Conservation (phyloP, 2,888 invertebrate genomes). For the Epinotia brunnichana region DNA sequence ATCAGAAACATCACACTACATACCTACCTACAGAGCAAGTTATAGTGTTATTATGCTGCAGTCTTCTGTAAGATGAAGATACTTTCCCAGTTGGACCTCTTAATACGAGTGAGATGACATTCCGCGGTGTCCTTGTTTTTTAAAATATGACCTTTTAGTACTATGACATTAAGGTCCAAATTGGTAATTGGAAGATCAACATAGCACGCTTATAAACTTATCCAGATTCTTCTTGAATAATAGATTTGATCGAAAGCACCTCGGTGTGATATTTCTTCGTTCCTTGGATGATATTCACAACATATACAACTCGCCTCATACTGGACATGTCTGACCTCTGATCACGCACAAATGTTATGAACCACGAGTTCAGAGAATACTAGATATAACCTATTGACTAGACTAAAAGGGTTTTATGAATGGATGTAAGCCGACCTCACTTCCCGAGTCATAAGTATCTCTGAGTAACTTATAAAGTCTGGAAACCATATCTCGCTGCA, state of each 20-base stretch:
- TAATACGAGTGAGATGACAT: too few relatives aligned
- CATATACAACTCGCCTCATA: background rate
- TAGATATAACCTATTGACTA: background rate
- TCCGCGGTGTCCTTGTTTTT: too few relatives aligned
- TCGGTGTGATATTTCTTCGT: background rate
- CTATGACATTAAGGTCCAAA: background rate
- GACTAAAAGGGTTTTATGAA: background rate
- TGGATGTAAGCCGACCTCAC: background rate
- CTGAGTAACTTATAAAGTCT: too few relatives aligned
- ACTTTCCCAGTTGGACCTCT: too few relatives aligned
- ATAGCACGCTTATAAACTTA: background rate
- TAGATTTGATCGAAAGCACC: background rate
- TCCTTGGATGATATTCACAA: background rate
- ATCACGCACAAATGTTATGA: background rate
- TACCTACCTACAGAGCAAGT: too few relatives aligned
- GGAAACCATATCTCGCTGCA: too few relatives aligned
- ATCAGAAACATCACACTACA: too few relatives aligned
- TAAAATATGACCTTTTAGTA: background rate
- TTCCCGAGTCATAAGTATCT: background rate
- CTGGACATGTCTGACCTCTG: background rate
- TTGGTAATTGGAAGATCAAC: background rate
- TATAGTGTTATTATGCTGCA: too few relatives aligned
- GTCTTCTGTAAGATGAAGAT: too few relatives aligned
- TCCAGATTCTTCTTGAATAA: background rate
- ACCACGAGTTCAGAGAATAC: background rate